A percentile compares a stretch with the other conserved stretches of the same genome.
Conservation (phyloP, 2,888 invertebrate genomes). For the Drosophila rubida region DNA sequence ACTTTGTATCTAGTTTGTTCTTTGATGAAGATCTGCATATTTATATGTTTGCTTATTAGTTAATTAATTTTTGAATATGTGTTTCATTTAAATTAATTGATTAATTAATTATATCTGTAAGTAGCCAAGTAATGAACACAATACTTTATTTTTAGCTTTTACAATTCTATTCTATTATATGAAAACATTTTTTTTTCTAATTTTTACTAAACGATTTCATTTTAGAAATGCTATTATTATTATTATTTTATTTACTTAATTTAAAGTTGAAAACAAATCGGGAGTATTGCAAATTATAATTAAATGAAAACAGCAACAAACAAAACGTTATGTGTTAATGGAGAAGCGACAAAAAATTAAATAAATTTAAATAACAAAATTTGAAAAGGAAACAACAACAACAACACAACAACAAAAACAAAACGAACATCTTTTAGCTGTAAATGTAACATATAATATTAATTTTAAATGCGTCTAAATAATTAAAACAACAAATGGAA, state of each 20-base stretch:
- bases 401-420: conserved; percentile 30
- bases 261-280: conserved; percentile 69
- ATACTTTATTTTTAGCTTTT: conserved; percentile 53
- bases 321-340: conserved; percentile 47
- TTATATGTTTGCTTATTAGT: conserved; percentile 49
- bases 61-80: conserved; percentile 42
- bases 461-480: conserved; percentile 67
- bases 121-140: conserved; percentile 72
- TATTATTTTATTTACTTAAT: conserved; percentile 51
- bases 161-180: conserved; percentile 34
- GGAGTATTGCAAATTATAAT: conserved; percentile 74
- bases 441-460: conserved; percentile 76
- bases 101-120: conserved; percentile 46
- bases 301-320: conserved; percentile 38
- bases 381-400: conserved; percentile 19
- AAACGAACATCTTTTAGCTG: conserved; percentile 69
- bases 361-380: conserved; percentile 35
- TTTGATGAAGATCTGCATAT: conserved; percentile 54
- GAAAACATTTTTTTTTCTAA: conserved; percentile 37
- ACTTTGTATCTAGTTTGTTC: conserved; percentile 54
- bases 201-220: conserved; percentile 66
- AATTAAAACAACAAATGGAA: conserved; percentile 26
- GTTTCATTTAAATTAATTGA: conserved; percentile 31
- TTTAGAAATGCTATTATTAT: conserved; percentile 63
- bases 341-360: conserved; percentile 48